These are phyloP conservation scores for Sebastes iracundus DNA, from an alignment of 2,797 vertebrate genomes.

Conservation along the genomic window DNA sequence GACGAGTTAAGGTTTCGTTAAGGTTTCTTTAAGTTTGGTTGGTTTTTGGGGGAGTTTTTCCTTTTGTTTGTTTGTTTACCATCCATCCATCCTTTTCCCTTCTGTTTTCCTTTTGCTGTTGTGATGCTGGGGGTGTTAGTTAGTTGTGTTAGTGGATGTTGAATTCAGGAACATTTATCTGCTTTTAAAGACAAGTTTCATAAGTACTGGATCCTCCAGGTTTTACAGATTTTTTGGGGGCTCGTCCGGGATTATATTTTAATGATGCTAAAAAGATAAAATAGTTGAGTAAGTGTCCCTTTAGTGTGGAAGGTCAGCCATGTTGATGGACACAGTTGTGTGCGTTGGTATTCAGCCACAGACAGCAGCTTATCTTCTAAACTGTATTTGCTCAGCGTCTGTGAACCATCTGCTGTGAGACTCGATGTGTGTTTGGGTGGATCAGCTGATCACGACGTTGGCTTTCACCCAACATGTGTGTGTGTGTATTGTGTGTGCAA, in stretches of 20 bases:
- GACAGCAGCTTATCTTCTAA: background rate
- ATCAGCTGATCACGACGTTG: background rate
- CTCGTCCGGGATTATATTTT: too few relatives aligned
- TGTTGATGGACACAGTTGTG: background rate
- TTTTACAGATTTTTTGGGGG: background rate
- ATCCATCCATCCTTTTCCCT: background rate
- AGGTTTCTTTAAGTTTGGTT: constrained; percentile 24
- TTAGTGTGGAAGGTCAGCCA: background rate
- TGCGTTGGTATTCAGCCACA: background rate
- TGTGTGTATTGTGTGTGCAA: background rate
- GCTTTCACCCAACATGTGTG: background rate
- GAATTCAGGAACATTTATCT: background rate
- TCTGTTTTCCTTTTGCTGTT: constrained; percentile 3
- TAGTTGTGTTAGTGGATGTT: background rate
- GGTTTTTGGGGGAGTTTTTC: background rate
- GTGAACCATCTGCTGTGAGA: background rate
- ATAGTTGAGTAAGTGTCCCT: background rate
- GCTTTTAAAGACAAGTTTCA: background rate
- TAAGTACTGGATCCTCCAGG: background rate
- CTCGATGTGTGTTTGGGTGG: background rate
- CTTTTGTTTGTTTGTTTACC: background rate
- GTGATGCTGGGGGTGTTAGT: background rate
- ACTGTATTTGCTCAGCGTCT: background rate
- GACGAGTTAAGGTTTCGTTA: constrained; percentile 9
- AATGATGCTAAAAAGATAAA: background rate